Conservation (phyloP, 2,797 vertebrate species). For the Sylvia borin region DNA sequence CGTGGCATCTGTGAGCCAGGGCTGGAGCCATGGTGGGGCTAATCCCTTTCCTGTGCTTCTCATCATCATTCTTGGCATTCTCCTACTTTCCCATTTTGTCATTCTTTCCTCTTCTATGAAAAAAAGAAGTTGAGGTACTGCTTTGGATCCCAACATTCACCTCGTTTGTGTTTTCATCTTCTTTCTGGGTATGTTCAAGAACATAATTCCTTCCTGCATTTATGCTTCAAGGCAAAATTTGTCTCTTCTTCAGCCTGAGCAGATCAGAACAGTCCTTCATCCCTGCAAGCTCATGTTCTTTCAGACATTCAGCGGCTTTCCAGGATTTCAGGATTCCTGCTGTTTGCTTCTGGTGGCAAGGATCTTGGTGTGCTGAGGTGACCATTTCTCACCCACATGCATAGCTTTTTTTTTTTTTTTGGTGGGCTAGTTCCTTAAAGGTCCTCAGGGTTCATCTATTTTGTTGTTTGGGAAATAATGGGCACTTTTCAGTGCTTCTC, state of each 20-base stretch:
- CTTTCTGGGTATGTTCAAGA: neutral
- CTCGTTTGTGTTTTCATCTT: accelerated
- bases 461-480: neutral
- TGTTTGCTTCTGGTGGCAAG: neutral
- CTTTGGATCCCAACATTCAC: neutral
- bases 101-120: accelerated
- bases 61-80: neutral
- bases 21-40: neutral
- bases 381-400: neutral
- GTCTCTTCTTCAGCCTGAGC: neutral
- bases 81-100: neutral
- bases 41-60: neutral
- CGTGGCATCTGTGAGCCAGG: neutral
- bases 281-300: neutral
- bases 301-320: neutral
- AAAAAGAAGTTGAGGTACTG: accelerated
- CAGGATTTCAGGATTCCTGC: neutral
- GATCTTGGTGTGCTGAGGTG: neutral
- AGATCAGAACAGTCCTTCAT: neutral
- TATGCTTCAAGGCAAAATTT: neutral
- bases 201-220: neutral
- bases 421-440: neutral
- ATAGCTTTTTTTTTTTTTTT: too few relatives aligned
- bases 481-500: neutral
- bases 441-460: accelerated